These are phyloP conservation scores for Holothuria glaberrima DNA, from an alignment of 35 echinoderm and acorn worm species.

Conservation along the genomic window DNA sequence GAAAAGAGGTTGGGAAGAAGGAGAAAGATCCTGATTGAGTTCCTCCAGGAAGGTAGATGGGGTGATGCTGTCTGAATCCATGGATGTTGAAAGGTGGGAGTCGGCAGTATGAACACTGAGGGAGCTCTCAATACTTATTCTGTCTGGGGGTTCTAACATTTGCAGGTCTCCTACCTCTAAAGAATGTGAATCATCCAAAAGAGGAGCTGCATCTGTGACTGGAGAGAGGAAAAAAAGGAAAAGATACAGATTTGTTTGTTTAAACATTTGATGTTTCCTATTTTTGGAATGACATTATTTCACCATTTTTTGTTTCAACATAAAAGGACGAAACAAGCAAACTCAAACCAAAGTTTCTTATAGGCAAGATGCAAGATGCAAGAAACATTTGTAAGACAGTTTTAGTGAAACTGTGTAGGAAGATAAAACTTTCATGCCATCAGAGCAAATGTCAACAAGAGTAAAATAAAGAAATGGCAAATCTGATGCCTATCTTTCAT, in stretches of 20 bases:
- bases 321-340: too few species aligned
- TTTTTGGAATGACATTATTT: too few species aligned
- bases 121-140: conserved; percentile 70
- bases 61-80: conserved; percentile 80
- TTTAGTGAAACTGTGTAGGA: too few species aligned
- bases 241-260: neutral
- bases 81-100: conserved; percentile 50
- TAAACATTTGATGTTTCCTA: too few species aligned
- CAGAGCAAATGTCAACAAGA: too few species aligned
- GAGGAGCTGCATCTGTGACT: conserved; percentile 44
- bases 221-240: neutral
- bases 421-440: too few species aligned
- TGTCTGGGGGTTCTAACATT: conserved; percentile 37
- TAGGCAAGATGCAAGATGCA: too few species aligned
- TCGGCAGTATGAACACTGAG: conserved; percentile 71
- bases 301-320: too few species aligned
- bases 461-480: too few species aligned
- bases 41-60: conserved; percentile 75
- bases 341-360: too few species aligned
- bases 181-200: conserved; percentile 32
- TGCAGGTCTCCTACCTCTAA: conserved; percentile 16
- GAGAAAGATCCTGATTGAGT: conserved; percentile 67
- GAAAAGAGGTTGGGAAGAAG: conserved; percentile 5
- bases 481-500: too few species aligned
- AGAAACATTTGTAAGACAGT: too few species aligned